A percentile compares a stretch with the other conserved stretches of the same genome.
These are phyloP conservation scores for Scomberomorus guttatus DNA, from an alignment of 2,797 vertebrate genomes.

Conservation along the genomic window DNA sequence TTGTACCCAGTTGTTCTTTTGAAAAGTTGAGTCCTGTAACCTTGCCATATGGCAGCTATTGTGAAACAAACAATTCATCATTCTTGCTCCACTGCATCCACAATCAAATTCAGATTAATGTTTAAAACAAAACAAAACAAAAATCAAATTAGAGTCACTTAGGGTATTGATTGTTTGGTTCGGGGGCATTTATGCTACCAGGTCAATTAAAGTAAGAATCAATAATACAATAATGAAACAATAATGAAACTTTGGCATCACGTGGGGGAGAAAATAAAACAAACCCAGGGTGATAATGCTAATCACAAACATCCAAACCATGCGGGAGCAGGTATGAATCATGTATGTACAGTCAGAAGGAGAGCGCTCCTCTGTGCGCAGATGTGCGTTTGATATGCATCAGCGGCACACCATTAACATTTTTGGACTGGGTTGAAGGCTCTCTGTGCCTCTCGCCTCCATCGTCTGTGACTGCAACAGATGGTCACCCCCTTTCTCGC, in stretches of 20 bases:
- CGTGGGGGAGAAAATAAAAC: conserved; percentile 35
- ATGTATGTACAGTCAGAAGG: conserved; percentile 35
- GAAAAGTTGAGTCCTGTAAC: conserved; percentile 68
- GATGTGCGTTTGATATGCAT: conserved; percentile 81
- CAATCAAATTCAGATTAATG: conserved; percentile 82
- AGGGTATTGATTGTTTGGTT: conserved; percentile 79
- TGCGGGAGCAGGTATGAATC: conserved; percentile 28
- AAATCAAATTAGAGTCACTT: conserved; percentile 78
- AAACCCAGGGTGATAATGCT: conserved; percentile 44
- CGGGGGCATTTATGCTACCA: conserved; percentile 77
- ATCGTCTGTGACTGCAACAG: conserved; percentile 80
- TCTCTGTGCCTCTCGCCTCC: conserved; percentile 61
- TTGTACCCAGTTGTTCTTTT: conserved; percentile 6
- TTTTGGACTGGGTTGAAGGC: conserved; percentile 78
- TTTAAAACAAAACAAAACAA: conserved; percentile 76
- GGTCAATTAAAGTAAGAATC: conserved; percentile 80
- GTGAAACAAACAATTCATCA: conserved; percentile 80
- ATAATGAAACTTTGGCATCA: conserved; percentile 66
- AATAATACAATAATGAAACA: conserved; percentile 81
- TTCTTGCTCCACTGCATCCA: conserved; percentile 70
- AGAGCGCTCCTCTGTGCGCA: conserved; percentile 17
- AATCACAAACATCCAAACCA: conserved; percentile 21
- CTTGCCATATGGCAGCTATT: conserved; percentile 68
- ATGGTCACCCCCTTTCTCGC: conserved; percentile 70
- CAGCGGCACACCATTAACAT: conserved; percentile 76